Percentiles rank a stretch among this genome's conserved stretches.
These are phyloP conservation scores for Pagetopsis macropterus DNA, from an alignment of 2,797 vertebrate species.

Conservation along the genomic window DNA sequence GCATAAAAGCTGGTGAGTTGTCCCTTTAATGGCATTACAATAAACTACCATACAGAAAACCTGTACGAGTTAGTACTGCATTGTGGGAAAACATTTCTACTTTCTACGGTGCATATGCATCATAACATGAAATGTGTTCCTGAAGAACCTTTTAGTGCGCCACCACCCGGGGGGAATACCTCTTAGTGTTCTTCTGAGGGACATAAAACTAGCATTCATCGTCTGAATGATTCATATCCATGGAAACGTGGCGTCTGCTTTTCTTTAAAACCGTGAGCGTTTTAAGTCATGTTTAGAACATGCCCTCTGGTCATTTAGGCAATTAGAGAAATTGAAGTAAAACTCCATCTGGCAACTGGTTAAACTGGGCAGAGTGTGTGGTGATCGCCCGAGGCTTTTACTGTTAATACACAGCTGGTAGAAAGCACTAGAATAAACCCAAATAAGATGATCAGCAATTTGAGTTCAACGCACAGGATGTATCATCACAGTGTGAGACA, in stretches of 20 bases:
- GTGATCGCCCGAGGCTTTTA: neutral
- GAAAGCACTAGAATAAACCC: neutral
- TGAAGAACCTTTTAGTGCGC: slow-evolving; percentile 18
- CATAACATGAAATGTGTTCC: neutral
- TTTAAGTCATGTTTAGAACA: slow-evolving; percentile 35
- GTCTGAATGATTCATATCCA: slow-evolving; percentile 39
- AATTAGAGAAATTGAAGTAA: slow-evolving; percentile 1
- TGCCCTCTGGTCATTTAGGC: slow-evolving; percentile 30
- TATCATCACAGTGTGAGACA: neutral
- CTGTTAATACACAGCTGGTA: slow-evolving; percentile 20
- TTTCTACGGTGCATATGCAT: neutral
- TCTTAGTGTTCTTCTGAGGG: slow-evolving; percentile 27
- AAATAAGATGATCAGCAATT: neutral
- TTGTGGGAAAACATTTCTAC: neutral
- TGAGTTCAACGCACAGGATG: neutral
- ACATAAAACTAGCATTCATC: slow-evolving; percentile 10
- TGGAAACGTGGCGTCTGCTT: slow-evolving; percentile 22
- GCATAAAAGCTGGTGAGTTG: too few species aligned
- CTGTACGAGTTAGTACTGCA: too few species aligned
- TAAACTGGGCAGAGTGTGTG: neutral
- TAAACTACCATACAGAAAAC: neutral
- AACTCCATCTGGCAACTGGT: slow-evolving; percentile 30
- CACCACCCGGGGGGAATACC: slow-evolving; percentile 31
- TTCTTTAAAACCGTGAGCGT: slow-evolving; percentile 11
- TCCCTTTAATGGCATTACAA: neutral